phyloP scores from a whole-genome alignment of 1,140 invertebrate species.

The Trachymyrmex septentrionalis region DNA sequence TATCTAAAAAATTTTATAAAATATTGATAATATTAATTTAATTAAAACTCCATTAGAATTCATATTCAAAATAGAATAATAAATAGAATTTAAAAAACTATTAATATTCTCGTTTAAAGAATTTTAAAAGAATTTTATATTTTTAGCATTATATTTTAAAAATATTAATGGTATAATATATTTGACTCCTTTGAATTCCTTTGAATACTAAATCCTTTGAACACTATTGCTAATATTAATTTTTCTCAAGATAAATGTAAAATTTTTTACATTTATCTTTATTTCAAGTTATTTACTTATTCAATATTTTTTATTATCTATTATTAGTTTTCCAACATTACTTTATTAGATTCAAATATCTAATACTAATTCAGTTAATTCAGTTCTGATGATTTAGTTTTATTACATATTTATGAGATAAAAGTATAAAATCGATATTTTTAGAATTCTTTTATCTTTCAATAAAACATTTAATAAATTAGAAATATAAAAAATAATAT shows the following conservation, averaged over 20 bases:
- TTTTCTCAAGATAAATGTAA: background rate
- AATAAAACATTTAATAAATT: background rate
- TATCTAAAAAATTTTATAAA: background rate
- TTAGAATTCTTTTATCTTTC: background rate
- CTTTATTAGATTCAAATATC: background rate
- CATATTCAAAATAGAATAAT: background rate
- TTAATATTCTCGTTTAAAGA: too few species aligned
- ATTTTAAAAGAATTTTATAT: too few species aligned
- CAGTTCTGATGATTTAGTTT: background rate
- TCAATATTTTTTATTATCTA: background rate
- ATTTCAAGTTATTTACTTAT: background rate
- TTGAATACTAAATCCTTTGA: background rate
- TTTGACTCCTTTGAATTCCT: background rate
- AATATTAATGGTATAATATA: background rate
- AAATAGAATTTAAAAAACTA: too few species aligned
- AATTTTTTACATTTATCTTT: conserved; percentile 1
- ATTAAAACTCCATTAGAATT: background rate
- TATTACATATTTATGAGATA: background rate
- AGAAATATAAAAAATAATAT: conserved; percentile 8
- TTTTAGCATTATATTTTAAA: background rate
- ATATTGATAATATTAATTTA: background rate
- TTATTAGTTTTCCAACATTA: background rate
- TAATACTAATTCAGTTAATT: background rate
- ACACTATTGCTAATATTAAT: too few species aligned
- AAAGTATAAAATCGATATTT: background rate